Evolutionary conservation across 2,888 invertebrate species (phyloP).

Genomic region (Drosophila fulvimacula): DNA sequence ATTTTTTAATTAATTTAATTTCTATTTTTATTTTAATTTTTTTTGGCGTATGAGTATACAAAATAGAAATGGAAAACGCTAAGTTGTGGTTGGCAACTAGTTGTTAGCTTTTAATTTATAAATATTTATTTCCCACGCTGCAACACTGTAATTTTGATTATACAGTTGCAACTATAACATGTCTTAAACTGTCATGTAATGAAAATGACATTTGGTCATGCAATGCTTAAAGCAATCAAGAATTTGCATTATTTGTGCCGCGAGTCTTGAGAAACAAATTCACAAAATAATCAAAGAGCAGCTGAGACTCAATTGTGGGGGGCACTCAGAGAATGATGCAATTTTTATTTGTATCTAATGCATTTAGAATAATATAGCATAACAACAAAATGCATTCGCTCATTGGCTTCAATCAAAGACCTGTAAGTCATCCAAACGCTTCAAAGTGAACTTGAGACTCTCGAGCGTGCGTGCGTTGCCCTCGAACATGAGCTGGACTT

Average conservation of each 20-base stretch:
- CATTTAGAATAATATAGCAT: not conserved
- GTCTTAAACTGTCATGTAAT: not conserved
- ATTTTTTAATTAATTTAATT: too few species aligned
- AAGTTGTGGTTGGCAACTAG: not conserved
- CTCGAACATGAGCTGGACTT: constrained; percentile 83
- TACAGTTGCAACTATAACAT: not conserved
- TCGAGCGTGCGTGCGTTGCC: constrained; percentile 80
- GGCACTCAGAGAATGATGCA: constrained; percentile 9
- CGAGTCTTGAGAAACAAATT: constrained; percentile 3
- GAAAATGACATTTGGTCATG: constrained; percentile 12
- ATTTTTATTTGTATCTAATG: constrained; percentile 14
- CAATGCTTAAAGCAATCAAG: constrained; percentile 3
- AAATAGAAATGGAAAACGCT: not conserved
- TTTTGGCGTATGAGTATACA: too few species aligned
- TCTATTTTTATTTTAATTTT: too few species aligned
- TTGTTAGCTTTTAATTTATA: not conserved
- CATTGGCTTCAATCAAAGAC: constrained; percentile 69
- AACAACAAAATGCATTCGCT: not conserved
- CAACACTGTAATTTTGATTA: not conserved
- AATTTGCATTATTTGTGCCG: not conserved
- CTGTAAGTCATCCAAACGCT: constrained; percentile 78
- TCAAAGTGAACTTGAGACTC: constrained; percentile 75
- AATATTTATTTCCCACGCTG: not conserved
- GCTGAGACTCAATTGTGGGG: constrained; percentile 14
- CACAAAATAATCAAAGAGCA: constrained; percentile 3